These are phyloP conservation scores for Apamea monoglypha DNA, from an alignment of 2,888 invertebrate genomes.

Conservation along the genomic window DNA sequence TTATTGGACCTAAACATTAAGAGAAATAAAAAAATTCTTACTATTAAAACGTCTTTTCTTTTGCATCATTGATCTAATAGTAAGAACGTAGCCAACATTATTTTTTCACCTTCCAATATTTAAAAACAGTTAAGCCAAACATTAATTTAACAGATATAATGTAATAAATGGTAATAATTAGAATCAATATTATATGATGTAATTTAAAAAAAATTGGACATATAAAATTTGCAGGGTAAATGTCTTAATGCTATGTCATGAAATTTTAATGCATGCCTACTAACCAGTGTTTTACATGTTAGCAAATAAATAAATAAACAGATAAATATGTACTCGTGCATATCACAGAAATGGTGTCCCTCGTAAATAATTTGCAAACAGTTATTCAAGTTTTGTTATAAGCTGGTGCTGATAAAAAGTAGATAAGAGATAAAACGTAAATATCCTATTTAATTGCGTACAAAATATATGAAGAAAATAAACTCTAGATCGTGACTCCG, in stretches of 20 bases:
- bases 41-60: neutral
- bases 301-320: neutral
- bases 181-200: too few species aligned
- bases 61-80: neutral
- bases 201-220: too few species aligned
- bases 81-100: too few species aligned
- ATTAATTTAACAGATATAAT: neutral
- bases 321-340: neutral
- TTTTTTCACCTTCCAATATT: too few species aligned
- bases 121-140: too few species aligned
- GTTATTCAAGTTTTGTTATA: neutral
- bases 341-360: neutral
- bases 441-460: constrained; percentile 18
- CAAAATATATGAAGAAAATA: constrained; percentile 52
- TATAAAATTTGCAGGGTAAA: too few species aligned
- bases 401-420: neutral
- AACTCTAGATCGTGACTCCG: constrained; percentile 73
- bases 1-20: too few species aligned
- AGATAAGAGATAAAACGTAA: neutral
- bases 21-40: too few species aligned
- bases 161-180: neutral
- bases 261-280: too few species aligned
- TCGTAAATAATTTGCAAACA: neutral
- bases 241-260: too few species aligned
- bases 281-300: too few species aligned